These are phyloP conservation scores for Mycetomoellerius zeteki DNA, from an alignment of 1,140 invertebrate species.

Conservation along the genomic window DNA sequence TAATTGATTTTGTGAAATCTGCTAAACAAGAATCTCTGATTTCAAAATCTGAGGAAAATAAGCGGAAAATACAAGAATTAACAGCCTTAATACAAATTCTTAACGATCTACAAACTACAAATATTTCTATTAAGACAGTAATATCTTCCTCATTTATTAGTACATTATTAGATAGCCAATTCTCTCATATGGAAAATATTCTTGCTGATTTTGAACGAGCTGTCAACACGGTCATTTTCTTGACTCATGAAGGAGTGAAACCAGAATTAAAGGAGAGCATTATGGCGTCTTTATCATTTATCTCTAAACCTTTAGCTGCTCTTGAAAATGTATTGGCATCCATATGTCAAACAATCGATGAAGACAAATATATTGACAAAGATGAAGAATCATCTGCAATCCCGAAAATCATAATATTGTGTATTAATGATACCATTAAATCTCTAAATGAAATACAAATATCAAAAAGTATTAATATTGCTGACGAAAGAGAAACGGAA, in stretches of 20 bases:
- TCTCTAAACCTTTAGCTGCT: conserved; percentile 46
- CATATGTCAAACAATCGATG: conserved; percentile 23
- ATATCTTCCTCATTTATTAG: not conserved
- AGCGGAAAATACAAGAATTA: conserved; percentile 63
- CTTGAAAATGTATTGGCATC: conserved; percentile 39
- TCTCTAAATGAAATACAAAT: conserved; percentile 7
- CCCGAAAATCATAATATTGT: conserved; percentile 2
- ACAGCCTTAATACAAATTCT: conserved; percentile 69
- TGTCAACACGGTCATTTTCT: conserved; percentile 30
- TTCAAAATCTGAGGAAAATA: conserved; percentile 69
- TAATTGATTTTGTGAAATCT: conserved; percentile 47
- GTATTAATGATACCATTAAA: conserved; percentile 32
- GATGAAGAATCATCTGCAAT: conserved; percentile 4
- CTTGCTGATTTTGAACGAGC: conserved; percentile 46
- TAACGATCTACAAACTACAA: conserved; percentile 62
- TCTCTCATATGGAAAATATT: not conserved
- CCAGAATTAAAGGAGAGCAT: conserved; percentile 67
- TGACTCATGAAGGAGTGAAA: conserved; percentile 50
- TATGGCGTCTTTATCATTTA: conserved; percentile 53
- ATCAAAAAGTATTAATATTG: conserved; percentile 11
- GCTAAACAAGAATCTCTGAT: conserved; percentile 45
- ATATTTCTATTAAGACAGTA: conserved; percentile 19
- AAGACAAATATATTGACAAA: not conserved
- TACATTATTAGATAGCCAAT: conserved; percentile 23
- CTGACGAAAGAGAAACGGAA: conserved; percentile 21